Base-by-base conservation (phyloP, 2,888 invertebrate species). In the Digitonthophagus gazella region DNA sequence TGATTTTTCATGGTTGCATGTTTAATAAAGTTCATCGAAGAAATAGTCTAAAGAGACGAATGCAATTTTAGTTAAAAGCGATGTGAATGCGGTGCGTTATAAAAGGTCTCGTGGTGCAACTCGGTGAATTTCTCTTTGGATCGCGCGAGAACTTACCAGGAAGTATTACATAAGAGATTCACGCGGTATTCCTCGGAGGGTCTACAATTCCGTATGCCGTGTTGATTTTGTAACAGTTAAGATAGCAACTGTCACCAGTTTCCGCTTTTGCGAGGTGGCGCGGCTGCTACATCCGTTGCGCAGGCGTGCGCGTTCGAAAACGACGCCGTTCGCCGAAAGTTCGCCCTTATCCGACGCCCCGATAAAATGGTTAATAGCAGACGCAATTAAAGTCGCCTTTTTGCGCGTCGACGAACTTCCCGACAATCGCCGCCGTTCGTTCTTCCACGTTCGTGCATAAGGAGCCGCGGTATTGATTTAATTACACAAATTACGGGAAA, bases 211-310 rank as follows among this genome's bases (percentile, higher is more conserved):
- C 61, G 61, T 18, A 18, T 61, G 18, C 61, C 61, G 19, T 61
- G 61, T 61, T 67, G 67, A 63, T 69, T 69, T 71, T 69, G 64
- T 65, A 67, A 65, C 67, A 65, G 66, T 68, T 68, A 71, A 73
- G 71, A 74, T 74, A 71, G 71, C 71, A 74, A 75, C 72, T 72
- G 72, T 74, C 74, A 71, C 74, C 72, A 72, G 72, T 73, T 74
- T 75, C 73, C 72, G 72, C 69, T 69, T 74, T 69, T 71, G 75
- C 72, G 66, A 18, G 58, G 18, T 19, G 61, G 72, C 28, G 63
- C 72, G 70, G 71, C 28, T 64, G 57, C 18, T 28, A 66, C 65
- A 71, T 74, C 71, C 69, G 70, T 64, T 67, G 71, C 75, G 75
- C 75, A 14, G n/a, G 16, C 19, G 61, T n/a, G 18, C 61, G 61